Evolutionary conservation across 2,797 vertebrate species (phyloP).

Genomic region (Morelia viridis): DNA sequence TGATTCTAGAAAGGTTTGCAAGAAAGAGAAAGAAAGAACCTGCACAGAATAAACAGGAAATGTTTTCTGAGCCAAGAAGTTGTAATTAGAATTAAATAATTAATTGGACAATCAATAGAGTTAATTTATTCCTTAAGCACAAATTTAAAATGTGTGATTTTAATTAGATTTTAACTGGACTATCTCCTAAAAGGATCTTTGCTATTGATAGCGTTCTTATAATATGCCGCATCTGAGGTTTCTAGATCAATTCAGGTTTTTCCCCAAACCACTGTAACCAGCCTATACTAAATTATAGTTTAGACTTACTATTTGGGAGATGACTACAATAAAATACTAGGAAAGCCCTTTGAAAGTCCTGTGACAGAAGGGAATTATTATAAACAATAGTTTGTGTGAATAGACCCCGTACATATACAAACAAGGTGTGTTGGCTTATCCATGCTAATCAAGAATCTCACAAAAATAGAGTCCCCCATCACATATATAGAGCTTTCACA

Average conservation of each 20-base stretch:
- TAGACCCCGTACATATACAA: not conserved
- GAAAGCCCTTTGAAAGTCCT: not conserved
- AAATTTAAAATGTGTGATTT: conserved; percentile 35
- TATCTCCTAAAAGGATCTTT: conserved; percentile 16
- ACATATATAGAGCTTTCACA: not conserved
- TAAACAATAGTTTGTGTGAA: not conserved
- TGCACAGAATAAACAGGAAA: conserved; percentile 22
- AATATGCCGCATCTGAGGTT: not conserved
- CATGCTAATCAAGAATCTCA: not conserved
- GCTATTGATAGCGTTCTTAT: conserved; percentile 14
- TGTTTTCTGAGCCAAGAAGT: conserved; percentile 13
- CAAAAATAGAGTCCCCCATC: not conserved
- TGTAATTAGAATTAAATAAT: conserved; percentile 37
- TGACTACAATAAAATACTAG: not conserved
- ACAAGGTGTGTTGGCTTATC: not conserved
- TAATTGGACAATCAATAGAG: conserved; percentile 36
- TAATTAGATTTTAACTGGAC: conserved; percentile 40
- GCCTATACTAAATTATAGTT: not conserved
- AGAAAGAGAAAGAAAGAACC: not conserved
- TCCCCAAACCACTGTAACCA: not conserved
- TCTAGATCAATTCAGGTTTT: not conserved
- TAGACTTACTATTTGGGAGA: not conserved
- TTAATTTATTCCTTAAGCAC: conserved; percentile 32
- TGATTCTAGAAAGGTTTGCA: not conserved
- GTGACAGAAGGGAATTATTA: not conserved